Evolutionary conservation across 2,888 invertebrate species (phyloP).

Genomic region (Latrodectus hesperus): DNA sequence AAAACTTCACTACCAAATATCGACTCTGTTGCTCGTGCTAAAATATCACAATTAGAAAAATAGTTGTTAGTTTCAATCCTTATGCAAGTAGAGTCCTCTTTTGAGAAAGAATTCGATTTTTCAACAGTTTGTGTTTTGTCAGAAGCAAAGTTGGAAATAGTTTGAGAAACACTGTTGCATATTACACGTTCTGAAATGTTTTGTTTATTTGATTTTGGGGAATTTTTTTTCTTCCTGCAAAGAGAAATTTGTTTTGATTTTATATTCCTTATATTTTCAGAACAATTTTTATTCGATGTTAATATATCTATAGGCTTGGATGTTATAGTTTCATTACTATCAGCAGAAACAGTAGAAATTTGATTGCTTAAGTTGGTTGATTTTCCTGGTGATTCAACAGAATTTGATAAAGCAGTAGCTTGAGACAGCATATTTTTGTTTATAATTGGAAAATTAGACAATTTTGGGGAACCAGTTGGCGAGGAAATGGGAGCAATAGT

Average conservation of each 20-base stretch:
- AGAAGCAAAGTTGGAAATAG: conserved; percentile 17
- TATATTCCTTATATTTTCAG: background rate
- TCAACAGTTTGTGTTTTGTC: conserved; percentile 35
- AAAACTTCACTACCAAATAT: conserved; percentile 73
- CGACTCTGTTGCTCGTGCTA: conserved; percentile 76
- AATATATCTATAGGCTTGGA: background rate
- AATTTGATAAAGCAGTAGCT: conserved; percentile 6
- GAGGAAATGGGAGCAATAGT: conserved; percentile 2
- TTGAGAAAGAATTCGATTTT: conserved; percentile 36
- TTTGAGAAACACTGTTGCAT: conserved; percentile 2
- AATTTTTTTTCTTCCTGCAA: conserved; percentile 42
- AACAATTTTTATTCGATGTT: conserved; percentile 12
- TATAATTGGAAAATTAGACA: conserved; percentile 21
- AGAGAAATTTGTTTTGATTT: conserved; percentile 21
- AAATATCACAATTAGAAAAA: conserved; percentile 72
- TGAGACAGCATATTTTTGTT: conserved; percentile 2
- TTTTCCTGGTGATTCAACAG: conserved; percentile 14
- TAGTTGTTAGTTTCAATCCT: conserved; percentile 32
- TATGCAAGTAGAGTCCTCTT: conserved; percentile 30
- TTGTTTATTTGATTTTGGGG: conserved; percentile 11
- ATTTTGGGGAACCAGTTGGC: conserved; percentile 26
- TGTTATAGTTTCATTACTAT: background rate
- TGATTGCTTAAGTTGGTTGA: too few relatives aligned
- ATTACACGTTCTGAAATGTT: conserved; percentile 12
- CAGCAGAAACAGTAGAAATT: background rate